Percentiles rank a stretch among this genome's conserved stretches.
Conservation (phyloP, 2,888 invertebrate species). For the Acanthacorydalis orientalis region DNA sequence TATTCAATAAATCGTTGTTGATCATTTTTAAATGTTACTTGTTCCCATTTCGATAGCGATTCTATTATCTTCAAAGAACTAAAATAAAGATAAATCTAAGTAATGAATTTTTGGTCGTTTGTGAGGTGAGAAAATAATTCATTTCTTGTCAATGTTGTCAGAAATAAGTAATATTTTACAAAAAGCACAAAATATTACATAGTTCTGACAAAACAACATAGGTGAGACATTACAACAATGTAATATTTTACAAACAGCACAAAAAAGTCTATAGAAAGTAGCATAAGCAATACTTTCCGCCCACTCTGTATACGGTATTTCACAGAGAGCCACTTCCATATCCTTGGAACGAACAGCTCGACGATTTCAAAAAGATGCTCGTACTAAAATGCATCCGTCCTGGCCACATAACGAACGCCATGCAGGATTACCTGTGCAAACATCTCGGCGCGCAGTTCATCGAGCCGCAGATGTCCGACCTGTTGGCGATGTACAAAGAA, state of each 20-base stretch:
- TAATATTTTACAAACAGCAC: neutral
- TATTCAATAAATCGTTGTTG: too few relatives aligned
- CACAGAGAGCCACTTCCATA: slow-evolving; percentile 32
- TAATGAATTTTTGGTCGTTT: too few relatives aligned
- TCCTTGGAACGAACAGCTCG: slow-evolving; percentile 42
- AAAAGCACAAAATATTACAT: too few relatives aligned
- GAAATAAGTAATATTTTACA: too few relatives aligned
- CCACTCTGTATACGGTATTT: neutral
- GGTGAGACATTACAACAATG: too few relatives aligned
- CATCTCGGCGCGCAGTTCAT: slow-evolving; percentile 65
- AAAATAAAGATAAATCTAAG: too few relatives aligned
- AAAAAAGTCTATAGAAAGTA: neutral
- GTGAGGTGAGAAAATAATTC: too few relatives aligned
- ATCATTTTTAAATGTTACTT: too few relatives aligned
- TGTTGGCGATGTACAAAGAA: slow-evolving; percentile 65
- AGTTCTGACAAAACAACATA: too few relatives aligned
- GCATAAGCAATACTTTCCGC: neutral
- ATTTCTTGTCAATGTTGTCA: too few relatives aligned
- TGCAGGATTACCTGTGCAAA: slow-evolving; percentile 52
- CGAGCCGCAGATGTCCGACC: slow-evolving; percentile 71
- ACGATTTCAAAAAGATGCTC: slow-evolving; percentile 59
- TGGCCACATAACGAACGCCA: slow-evolving; percentile 68
- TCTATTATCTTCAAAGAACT: too few relatives aligned
- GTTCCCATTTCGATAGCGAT: too few relatives aligned
- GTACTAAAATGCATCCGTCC: slow-evolving; percentile 65